Conservation (phyloP, 2,888 invertebrate species). For the Drosophila diplacantha region DNA sequence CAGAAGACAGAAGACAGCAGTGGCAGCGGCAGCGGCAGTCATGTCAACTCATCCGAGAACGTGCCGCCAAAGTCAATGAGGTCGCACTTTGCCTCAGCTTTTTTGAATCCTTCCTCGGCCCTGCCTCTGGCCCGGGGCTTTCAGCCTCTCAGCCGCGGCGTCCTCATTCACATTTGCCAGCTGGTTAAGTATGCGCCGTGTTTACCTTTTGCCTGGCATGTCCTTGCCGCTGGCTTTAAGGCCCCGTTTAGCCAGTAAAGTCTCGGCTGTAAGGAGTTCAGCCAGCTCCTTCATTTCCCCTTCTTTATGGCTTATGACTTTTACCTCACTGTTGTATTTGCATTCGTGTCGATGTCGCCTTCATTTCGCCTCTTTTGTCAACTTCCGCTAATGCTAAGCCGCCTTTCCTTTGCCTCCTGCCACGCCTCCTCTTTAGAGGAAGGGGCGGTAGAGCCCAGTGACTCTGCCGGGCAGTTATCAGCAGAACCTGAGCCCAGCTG, state of each 20-base stretch:
- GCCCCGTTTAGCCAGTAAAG: slow-evolving; percentile 15
- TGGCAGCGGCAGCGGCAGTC: neutral
- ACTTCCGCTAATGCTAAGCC: slow-evolving; percentile 50
- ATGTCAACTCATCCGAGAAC: slow-evolving; percentile 38
- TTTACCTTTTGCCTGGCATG: slow-evolving; percentile 54
- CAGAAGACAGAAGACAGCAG: slow-evolving; percentile 5
- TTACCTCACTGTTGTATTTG: slow-evolving; percentile 51
- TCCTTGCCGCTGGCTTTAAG: slow-evolving; percentile 57
- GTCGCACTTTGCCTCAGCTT: slow-evolving; percentile 41
- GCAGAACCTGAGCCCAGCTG: slow-evolving; percentile 23
- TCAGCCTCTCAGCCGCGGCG: slow-evolving; percentile 25
- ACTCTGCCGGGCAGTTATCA: slow-evolving; percentile 44
- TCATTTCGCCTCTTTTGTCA: slow-evolving; percentile 42
- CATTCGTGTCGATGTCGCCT: slow-evolving; percentile 45
- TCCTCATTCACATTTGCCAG: slow-evolving; percentile 52
- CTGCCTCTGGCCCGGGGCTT: slow-evolving; percentile 7
- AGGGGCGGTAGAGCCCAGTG: slow-evolving; percentile 21
- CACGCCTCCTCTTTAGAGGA: slow-evolving; percentile 1
- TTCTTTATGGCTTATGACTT: slow-evolving; percentile 42
- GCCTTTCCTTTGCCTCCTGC: slow-evolving; percentile 8
- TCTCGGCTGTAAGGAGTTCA: slow-evolving; percentile 2
- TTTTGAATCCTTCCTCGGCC: neutral
- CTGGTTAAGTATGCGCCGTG: slow-evolving; percentile 53
- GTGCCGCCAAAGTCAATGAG: slow-evolving; percentile 67
- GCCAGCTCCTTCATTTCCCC: slow-evolving; percentile 4